phyloP scores from a whole-genome alignment of 2,888 invertebrate species.

The Xestobium rufovillosum region DNA sequence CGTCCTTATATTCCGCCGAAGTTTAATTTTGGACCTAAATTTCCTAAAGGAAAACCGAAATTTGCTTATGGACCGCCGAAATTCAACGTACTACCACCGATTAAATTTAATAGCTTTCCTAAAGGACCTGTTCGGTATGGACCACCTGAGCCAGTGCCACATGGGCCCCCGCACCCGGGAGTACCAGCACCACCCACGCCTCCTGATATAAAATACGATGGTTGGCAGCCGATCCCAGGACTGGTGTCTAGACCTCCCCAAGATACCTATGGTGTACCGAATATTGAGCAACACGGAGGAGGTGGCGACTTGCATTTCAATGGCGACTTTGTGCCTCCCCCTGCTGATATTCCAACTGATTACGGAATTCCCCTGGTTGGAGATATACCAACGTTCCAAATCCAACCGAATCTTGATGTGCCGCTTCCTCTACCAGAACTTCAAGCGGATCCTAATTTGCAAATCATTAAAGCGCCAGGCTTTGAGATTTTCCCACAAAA shows the following conservation, averaged over 20 bases:
- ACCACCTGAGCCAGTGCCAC: slow-evolving; percentile 52
- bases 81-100: slow-evolving; percentile 38
- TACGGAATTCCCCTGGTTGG: slow-evolving; percentile 19
- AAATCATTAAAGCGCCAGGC: slow-evolving; percentile 43
- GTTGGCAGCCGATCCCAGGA: slow-evolving; percentile 80
- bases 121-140: slow-evolving; percentile 45
- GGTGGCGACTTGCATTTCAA: slow-evolving; percentile 40
- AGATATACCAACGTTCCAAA: slow-evolving; percentile 8
- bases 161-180: slow-evolving; percentile 58
- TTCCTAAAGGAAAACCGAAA: slow-evolving; percentile 27
- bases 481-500: slow-evolving; percentile 37
- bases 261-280: slow-evolving; percentile 33
- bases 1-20: slow-evolving; percentile 34
- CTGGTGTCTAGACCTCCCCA: slow-evolving; percentile 43
- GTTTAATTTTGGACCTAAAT: slow-evolving; percentile 33
- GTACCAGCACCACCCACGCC: slow-evolving; percentile 68
- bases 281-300: slow-evolving; percentile 28
- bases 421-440: slow-evolving; percentile 8
- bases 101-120: slow-evolving; percentile 30
- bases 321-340: slow-evolving; percentile 34
- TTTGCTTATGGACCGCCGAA: slow-evolving; percentile 46
- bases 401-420: too few relatives aligned
- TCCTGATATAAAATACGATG: slow-evolving; percentile 70
- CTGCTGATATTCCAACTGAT: slow-evolving; percentile 23
- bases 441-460: slow-evolving; percentile 25